These are phyloP conservation scores for Tympanuchus pallidicinctus DNA, from an alignment of 2,113 vertebrate species.

Conservation along the genomic window DNA sequence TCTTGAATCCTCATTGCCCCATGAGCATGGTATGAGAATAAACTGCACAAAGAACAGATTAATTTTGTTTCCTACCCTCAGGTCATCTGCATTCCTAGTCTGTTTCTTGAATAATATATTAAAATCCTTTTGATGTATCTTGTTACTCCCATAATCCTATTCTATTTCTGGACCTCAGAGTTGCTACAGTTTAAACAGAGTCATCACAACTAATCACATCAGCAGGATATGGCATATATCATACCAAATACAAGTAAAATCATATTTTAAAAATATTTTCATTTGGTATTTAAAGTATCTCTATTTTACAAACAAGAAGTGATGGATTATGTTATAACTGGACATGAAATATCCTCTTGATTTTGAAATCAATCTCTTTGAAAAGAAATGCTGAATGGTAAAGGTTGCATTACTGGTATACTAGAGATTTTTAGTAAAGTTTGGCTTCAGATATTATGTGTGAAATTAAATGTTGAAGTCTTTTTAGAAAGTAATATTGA, in stretches of 20 bases:
- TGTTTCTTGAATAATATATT: background rate
- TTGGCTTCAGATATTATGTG: background rate
- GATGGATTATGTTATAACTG: background rate
- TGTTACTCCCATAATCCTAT: background rate
- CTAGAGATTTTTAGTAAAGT: background rate
- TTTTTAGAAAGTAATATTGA: background rate
- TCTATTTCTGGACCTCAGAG: background rate
- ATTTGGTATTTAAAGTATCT: background rate
- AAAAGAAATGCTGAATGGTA: slow-evolving; percentile 24
- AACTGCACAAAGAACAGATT: background rate
- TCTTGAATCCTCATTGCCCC: background rate
- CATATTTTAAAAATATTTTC: background rate
- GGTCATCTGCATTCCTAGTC: background rate
- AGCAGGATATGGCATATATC: background rate
- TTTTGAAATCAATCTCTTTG: background rate
- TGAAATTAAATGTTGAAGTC: slow-evolving; percentile 24
- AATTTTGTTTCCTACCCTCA: background rate
- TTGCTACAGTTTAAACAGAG: background rate
- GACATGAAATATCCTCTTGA: background rate
- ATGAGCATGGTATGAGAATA: background rate
- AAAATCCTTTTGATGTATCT: background rate
- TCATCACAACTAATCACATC: background rate
- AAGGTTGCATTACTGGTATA: background rate
- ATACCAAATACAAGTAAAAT: slow-evolving; percentile 3
- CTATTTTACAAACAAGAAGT: slow-evolving; percentile 7